Base-by-base conservation (phyloP, 2,888 invertebrate species). In the Galeruca laticollis region DNA sequence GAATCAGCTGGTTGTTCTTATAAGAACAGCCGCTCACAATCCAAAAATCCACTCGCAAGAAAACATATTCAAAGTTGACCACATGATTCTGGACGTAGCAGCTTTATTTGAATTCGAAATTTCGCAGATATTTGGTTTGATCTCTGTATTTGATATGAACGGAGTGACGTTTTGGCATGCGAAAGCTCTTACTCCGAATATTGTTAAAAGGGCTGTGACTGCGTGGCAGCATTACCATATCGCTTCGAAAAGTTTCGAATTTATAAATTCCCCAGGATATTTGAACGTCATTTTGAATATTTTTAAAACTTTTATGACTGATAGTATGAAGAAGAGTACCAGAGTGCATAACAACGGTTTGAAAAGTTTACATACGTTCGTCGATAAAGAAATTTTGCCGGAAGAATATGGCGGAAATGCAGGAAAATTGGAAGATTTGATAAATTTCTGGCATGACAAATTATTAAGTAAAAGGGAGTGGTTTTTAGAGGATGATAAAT, bases 141-240 rank as follows among this genome's bases (percentile, higher is more conserved):
- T 87, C 2, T 89, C 89, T 0, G 87, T 92, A 66, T 87, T 91
- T 74, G 92, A 92, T 79, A 87, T 92, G 88, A 81, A 83, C 10
- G 88, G 88, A 2, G 87, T 90, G 0, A 85, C 88, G 1, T 76
- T 89, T 37, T 86, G 86, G 1, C 74, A 74, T 20, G 72, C 67
- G 0, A 79, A 88, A 51, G 90, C 90, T 75, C 79, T 92, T 73
- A 87, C 88, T 26, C 90, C 90, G 0, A 82, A 81, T 33, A 80
- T 90, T 0, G 87, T 92, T 13, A 90, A 88, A 75, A 88, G 87
- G 71, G 86, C 89, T 1, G 91, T 92, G 0, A 87, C 88, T 73
- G 87, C 90, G 15, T 91, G 91, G 91, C 90, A 91, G 84, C 90
- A 90, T 69, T 93, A 93, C 82, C 92, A 93, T 9, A 88, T 90